phyloP scores from a whole-genome alignment of 2,888 invertebrate species.

The Hylaea fasciaria region DNA sequence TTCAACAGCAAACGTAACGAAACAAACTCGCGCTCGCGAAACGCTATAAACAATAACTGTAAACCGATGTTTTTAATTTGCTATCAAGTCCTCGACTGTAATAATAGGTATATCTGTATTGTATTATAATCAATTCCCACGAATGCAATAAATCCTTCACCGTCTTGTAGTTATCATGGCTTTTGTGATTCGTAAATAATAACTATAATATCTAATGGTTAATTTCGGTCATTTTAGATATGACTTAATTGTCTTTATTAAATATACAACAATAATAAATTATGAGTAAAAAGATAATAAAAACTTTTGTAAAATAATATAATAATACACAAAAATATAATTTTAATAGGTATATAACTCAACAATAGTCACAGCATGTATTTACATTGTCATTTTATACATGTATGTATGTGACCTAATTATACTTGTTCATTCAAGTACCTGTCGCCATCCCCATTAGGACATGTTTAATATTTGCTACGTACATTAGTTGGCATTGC shows the following conservation, averaged over 20 bases:
- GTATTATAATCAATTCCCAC: conserved; percentile 75
- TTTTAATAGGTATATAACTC: conserved; percentile 53
- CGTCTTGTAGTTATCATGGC: conserved; percentile 45
- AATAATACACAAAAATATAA: conserved; percentile 33
- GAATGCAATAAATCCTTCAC: conserved; percentile 59
- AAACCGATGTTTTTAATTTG: conserved; percentile 9
- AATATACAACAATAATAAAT: conserved; percentile 63
- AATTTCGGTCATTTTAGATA: conserved; percentile 71
- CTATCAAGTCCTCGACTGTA: conserved; percentile 39
- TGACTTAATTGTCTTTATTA: conserved; percentile 68
- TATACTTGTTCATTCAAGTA: conserved; percentile 54
- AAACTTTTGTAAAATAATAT: conserved; percentile 70
- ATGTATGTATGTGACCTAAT: conserved; percentile 54
- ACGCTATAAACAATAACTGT: no score
- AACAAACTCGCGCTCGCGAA: conserved; percentile 9
- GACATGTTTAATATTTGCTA: conserved; percentile 50
- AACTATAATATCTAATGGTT: conserved; percentile 59
- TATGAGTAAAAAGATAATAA: conserved; percentile 66
- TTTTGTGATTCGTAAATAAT: conserved; percentile 48
- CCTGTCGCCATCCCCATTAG: conserved; percentile 70
- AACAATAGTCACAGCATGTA: conserved; percentile 78
- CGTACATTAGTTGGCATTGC: conserved; percentile 62
- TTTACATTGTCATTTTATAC: conserved; percentile 59
- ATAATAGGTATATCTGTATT: conserved; percentile 47
- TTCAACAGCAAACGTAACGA: conserved; percentile 41